phyloP scores from a whole-genome alignment of 2,888 invertebrate species.

The Pristionchus entomophagus region DNA sequence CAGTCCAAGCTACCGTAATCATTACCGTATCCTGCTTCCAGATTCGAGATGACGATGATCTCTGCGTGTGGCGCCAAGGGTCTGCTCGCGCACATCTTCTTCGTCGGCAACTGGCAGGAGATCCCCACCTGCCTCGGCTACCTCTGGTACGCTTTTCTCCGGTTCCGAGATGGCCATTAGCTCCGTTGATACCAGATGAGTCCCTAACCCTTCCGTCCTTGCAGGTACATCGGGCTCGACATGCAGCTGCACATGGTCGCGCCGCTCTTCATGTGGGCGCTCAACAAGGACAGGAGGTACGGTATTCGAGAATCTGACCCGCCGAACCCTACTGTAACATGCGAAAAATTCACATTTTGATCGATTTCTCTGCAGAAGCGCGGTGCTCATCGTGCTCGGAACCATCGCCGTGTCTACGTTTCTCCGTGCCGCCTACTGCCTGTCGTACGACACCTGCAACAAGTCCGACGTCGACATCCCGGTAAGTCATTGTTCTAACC shows the following conservation, averaged over 20 bases:
- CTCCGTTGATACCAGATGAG: too few relatives aligned
- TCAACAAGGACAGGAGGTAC: slow-evolving; percentile 59
- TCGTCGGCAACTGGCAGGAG: slow-evolving; percentile 69
- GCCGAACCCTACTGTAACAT: too few relatives aligned
- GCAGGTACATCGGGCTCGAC: slow-evolving; percentile 71
- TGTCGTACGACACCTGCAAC: slow-evolving; percentile 70
- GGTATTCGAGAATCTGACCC: slow-evolving; percentile 77
- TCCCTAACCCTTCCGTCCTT: not conserved
- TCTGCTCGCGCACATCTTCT: slow-evolving; percentile 66
- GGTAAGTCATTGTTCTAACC: slow-evolving; percentile 49
- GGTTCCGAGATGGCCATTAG: too few relatives aligned
- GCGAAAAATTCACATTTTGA: too few relatives aligned
- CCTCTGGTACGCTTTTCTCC: slow-evolving; percentile 60
- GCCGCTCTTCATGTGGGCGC: slow-evolving; percentile 68
- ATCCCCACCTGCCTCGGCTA: slow-evolving; percentile 74
- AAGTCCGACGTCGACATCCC: slow-evolving; percentile 74
- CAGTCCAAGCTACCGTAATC: not conserved
- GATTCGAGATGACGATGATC: slow-evolving; percentile 70
- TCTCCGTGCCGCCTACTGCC: slow-evolving; percentile 69
- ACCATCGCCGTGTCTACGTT: slow-evolving; percentile 57
- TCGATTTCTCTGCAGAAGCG: slow-evolving; percentile 41
- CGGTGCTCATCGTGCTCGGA: slow-evolving; percentile 54
- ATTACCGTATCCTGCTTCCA: slow-evolving; percentile 39
- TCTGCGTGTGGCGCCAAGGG: slow-evolving; percentile 66
- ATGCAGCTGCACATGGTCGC: slow-evolving; percentile 71